These are phyloP conservation scores for Cheilosia pagana DNA, from an alignment of 2,888 invertebrate genomes.

Conservation along the genomic window DNA sequence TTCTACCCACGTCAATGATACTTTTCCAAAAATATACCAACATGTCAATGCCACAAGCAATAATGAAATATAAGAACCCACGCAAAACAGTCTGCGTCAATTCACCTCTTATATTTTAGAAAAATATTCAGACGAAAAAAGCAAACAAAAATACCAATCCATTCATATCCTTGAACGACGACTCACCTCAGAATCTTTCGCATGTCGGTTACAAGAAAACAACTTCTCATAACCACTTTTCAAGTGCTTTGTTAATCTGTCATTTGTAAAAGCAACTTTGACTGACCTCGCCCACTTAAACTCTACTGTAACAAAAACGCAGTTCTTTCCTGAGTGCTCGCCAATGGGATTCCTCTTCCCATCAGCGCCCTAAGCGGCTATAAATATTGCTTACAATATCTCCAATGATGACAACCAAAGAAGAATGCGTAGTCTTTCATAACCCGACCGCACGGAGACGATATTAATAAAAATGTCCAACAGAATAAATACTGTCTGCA, in stretches of 20 bases:
- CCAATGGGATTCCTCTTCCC: neutral
- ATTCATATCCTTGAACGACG: neutral
- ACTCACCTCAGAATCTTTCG: neutral
- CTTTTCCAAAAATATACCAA: too few relatives aligned
- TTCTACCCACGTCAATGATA: too few relatives aligned
- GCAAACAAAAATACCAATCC: neutral
- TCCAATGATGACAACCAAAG: constrained; percentile 3
- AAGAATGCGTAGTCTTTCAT: neutral
- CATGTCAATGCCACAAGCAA: too few relatives aligned
- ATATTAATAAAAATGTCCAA: constrained; percentile 7
- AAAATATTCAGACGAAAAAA: neutral
- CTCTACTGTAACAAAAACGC: neutral
- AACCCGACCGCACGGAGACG: constrained; percentile 1
- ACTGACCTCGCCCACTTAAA: neutral
- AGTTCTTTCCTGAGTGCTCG: neutral
- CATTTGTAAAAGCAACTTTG: neutral
- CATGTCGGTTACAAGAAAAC: neutral
- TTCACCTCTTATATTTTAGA: neutral
- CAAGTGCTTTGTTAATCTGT: constrained; percentile 8
- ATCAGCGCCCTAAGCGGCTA: neutral
- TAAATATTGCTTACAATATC: constrained; percentile 21
- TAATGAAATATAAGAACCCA: neutral
- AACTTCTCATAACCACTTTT: neutral
- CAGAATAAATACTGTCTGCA: neutral
- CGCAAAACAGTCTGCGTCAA: too few relatives aligned